These are phyloP conservation scores for Tenthredo livida DNA, from an alignment of 2,888 invertebrate species.

Conservation along the genomic window DNA sequence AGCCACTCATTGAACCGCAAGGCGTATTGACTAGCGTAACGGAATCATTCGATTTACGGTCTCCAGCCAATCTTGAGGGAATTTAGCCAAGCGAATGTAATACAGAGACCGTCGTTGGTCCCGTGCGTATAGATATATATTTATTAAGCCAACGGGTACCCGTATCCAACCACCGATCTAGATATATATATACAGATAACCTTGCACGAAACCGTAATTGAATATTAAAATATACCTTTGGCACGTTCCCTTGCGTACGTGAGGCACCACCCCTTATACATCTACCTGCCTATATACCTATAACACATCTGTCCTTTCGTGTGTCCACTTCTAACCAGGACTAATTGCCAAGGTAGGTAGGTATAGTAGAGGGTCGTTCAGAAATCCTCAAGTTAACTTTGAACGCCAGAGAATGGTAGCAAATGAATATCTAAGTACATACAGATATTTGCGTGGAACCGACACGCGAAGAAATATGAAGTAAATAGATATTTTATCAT, in stretches of 20 bases:
- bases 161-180: conserved; percentile 41
- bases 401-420: background rate
- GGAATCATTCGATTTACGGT: conserved; percentile 49
- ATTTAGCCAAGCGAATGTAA: conserved; percentile 40
- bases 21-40: conserved; percentile 48
- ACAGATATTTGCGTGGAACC: background rate
- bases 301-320: conserved; percentile 33
- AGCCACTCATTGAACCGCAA: conserved; percentile 36
- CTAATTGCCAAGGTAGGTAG: conserved; percentile 2
- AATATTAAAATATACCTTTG: conserved; percentile 52
- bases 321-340: background rate
- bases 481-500: background rate
- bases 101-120: conserved; percentile 5
- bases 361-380: background rate
- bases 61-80: conserved; percentile 45
- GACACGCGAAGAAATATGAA: background rate
- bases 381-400: background rate
- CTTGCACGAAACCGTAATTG: conserved; percentile 52
- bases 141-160: conserved; percentile 34
- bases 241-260: conserved; percentile 42
- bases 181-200: conserved; percentile 40
- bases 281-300: background rate
- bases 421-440: background rate
- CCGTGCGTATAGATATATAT: conserved; percentile 15
- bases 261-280: background rate